Percentiles rank a stretch among this genome's conserved stretches.
These are phyloP conservation scores for Meloidogyne chitwoodi DNA, from an alignment of 1,140 invertebrate species.

Conservation along the genomic window DNA sequence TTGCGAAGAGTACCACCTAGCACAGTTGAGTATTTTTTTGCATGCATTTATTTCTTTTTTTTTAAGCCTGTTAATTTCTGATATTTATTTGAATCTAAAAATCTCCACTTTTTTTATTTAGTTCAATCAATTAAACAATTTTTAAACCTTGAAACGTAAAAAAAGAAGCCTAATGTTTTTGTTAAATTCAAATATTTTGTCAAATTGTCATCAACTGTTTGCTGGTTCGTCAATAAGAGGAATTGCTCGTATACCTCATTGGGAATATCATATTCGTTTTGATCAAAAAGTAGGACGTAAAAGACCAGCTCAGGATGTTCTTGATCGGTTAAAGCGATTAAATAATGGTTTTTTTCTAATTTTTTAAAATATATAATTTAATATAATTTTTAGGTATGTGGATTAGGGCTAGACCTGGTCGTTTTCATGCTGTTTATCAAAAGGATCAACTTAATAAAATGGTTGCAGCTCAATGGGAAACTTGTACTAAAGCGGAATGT, in stretches of 20 bases:
- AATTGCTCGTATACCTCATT: constrained; percentile 54
- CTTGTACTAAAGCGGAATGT: constrained; percentile 56
- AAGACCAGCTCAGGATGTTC: constrained; percentile 53
- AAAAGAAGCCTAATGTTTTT: not conserved
- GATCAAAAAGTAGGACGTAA: constrained; percentile 51
- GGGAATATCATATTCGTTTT: constrained; percentile 58
- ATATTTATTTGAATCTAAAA: too few relatives aligned
- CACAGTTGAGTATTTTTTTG: too few relatives aligned
- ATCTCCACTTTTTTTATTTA: too few relatives aligned
- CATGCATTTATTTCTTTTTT: too few relatives aligned
- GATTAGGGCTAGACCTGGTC: constrained; percentile 46
- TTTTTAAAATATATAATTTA: constrained; percentile 19
- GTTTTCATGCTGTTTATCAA: constrained; percentile 40
- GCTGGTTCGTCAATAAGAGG: constrained; percentile 18
- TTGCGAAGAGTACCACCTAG: too few relatives aligned
- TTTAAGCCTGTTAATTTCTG: too few relatives aligned
- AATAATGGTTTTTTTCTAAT: constrained; percentile 46
- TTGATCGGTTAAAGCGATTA: constrained; percentile 57
- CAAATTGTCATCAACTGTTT: not conserved
- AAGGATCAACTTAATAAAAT: constrained; percentile 51
- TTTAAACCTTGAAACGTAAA: too few relatives aligned
- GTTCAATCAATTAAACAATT: too few relatives aligned
- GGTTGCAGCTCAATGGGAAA: constrained; percentile 45
- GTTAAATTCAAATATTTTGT: not conserved
- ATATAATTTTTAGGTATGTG: constrained; percentile 50